A percentile compares a stretch with the other conserved stretches of the same genome.
Evolutionary conservation across 2,888 invertebrate species (phyloP).

Genomic region (Erebia ligea): DNA sequence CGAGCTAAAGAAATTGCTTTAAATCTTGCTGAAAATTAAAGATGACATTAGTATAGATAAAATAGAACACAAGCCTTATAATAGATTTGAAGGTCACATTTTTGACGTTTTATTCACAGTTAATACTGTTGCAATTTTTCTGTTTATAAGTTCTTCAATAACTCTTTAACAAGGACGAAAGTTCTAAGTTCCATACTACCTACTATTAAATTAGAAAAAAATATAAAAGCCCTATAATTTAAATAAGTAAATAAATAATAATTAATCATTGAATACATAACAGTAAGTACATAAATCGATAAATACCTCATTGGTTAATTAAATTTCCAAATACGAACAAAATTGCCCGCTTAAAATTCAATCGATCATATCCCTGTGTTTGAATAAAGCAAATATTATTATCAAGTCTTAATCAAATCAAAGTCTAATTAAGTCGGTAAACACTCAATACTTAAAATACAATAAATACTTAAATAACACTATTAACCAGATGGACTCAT

Average conservation of each 20-base stretch:
- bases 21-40: neutral
- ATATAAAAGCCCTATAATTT: too few species aligned
- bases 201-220: neutral
- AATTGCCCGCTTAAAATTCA: neutral
- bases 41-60: neutral
- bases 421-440: too few species aligned
- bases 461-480: too few species aligned
- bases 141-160: neutral
- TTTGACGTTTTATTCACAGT: neutral
- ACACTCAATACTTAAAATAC: too few species aligned
- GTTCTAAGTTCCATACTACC: neutral
- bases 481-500: too few species aligned
- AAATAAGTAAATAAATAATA: too few species aligned
- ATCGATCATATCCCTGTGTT: slow-evolving; percentile 15
- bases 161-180: neutral
- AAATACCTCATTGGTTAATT: neutral
- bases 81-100: neutral
- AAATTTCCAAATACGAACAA: slow-evolving; percentile 4
- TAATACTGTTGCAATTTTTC: neutral
- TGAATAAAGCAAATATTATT: neutral
- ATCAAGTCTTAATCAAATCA: neutral
- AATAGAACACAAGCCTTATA: too few species aligned
- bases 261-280: neutral
- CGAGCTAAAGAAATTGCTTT: neutral
- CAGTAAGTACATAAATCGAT: neutral